Evolutionary conservation across 1,140 invertebrate genomes (phyloP), one percentile per base, ranked within the genome.

Genomic region (Antheraea pernyi): DNA sequence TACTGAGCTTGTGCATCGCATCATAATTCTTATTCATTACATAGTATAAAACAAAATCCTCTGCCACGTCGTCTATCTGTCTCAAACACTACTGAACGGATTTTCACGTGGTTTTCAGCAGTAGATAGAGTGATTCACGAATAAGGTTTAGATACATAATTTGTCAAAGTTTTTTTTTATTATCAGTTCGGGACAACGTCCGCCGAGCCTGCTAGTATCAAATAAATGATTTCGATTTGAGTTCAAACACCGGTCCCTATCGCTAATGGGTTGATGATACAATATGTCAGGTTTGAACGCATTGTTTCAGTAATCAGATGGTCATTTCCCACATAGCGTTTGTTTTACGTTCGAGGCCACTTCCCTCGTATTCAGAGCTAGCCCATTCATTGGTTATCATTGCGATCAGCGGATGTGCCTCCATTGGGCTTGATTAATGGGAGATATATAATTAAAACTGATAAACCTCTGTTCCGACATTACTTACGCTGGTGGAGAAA

Each of bases 301-400:
- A 53, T 53, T 53, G 46, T 53, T 53, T 53, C 46, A 53, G 46
- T 53, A 53, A 53, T 53, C 46, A 53, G 46, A 53, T 53, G 46
- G 46, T 53, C 46, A 53, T 53, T 53, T 53, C 46, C 46, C 46
- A 53, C 46, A 53, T 53, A 53, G 46, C 46, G 46, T 53, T 53
- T 53, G 46, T 53, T 53, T 53, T 53, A 53, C 46, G 46, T 53
- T 53, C 46, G 46, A 53, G 46, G 46, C 46, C 46, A 53, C 46
- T 53, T 53, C 46, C 46, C 46, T 16, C 46, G 46, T 53, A 53
- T 53, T 53, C 46, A 53, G 46, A 53, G 4, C 46, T 53, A 16
- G 46, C 13, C 46, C 46, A 53, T 53, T 53, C 46, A 53, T 53
- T 9, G 46, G 46, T 53, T 53, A 53, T 53, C 46, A 13, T n/a